phyloP scores from a whole-genome alignment of 2,888 invertebrate species.

The Encarsia formosa region DNA sequence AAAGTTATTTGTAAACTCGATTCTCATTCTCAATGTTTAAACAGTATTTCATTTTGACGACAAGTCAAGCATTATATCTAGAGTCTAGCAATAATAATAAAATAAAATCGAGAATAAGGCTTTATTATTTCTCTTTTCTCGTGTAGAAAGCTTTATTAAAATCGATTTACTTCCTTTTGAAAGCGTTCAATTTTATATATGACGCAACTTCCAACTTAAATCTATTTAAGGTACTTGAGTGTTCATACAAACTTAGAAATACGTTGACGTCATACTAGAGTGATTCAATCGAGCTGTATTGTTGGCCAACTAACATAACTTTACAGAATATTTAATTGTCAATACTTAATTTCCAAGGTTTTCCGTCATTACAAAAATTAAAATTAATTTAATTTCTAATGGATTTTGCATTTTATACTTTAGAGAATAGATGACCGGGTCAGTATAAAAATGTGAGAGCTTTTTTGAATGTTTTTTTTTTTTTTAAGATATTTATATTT shows the following conservation, averaged over 20 bases:
- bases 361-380: too few relatives aligned
- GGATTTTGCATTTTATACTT: too few relatives aligned
- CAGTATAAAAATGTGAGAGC: too few relatives aligned
- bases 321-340: too few relatives aligned
- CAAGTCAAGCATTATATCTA: conserved; percentile 10
- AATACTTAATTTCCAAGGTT: too few relatives aligned
- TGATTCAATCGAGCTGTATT: too few relatives aligned
- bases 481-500: too few relatives aligned
- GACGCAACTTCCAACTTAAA: conserved; percentile 17
- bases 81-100: conserved; percentile 2
- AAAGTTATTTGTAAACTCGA: background rate
- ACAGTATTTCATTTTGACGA: conserved; percentile 6
- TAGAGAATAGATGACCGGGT: too few relatives aligned
- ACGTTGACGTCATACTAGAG: background rate
- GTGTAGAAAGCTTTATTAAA: conserved; percentile 16
- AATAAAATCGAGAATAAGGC: conserved; percentile 12
- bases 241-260: conserved; percentile 9
- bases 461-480: too few relatives aligned
- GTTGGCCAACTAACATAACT: too few relatives aligned
- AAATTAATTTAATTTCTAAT: too few relatives aligned
- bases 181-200: conserved; percentile 13
- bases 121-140: conserved; percentile 12
- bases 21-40: conserved; percentile 6
- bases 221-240: conserved; percentile 12
- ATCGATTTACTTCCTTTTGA: conserved; percentile 21